A percentile compares a stretch with the other conserved stretches of the same genome.
Conservation (phyloP, 2,113 vertebrate species). For the Rhizomys pruinosus region DNA sequence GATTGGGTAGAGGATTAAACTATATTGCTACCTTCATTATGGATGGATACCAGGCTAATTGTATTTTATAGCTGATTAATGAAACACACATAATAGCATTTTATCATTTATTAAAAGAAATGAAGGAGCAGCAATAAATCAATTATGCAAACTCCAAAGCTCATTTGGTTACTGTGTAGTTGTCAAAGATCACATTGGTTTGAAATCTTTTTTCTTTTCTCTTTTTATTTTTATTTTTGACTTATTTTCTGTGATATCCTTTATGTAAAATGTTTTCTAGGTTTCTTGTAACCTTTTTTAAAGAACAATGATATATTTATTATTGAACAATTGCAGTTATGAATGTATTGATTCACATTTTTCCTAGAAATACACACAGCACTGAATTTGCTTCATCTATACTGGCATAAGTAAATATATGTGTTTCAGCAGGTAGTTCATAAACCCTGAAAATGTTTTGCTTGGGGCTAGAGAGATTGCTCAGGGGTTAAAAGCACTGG, state of each 20-base stretch:
- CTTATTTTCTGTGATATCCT: not conserved
- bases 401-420: not conserved
- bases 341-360: not conserved
- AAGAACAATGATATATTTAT: not conserved
- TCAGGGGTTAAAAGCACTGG: no score
- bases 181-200: not conserved
- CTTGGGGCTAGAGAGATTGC: no score
- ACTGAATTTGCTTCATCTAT: not conserved
- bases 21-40: not conserved
- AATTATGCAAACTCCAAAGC: not conserved
- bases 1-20: not conserved
- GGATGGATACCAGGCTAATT: not conserved
- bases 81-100: not conserved
- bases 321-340: not conserved
- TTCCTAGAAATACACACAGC: not conserved
- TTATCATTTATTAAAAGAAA: constrained; percentile 34
- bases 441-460: no score
- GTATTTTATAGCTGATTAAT: not conserved
- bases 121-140: not conserved
- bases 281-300: not conserved
- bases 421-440: no score
- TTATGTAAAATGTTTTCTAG: not conserved
- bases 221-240: not conserved
- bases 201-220: not conserved
- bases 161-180: not conserved